Evolutionary conservation across 2,797 vertebrate species (phyloP), one percentile per base, ranked within the genome.

Genomic region (Spea hammondii): DNA sequence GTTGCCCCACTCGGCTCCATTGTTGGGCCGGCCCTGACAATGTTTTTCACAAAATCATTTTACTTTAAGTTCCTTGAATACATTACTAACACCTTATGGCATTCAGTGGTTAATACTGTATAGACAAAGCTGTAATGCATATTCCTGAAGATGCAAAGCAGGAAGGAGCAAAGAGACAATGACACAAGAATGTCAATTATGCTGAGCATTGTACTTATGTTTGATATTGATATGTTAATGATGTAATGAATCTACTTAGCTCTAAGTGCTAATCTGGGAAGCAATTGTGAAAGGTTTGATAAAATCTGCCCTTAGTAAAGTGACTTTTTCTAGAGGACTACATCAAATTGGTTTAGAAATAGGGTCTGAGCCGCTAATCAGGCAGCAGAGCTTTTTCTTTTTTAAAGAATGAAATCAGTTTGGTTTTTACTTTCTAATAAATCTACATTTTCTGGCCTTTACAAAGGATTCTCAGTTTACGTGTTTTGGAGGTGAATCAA

Each of bases 161-260:
- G 65, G 51, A 49, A 69, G 6, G 32, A 69, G 48, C 49, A 51
- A 48, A 44, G 49, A 74, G 64, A 85, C 76, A 67, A 51, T 83
- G 82, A 77, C 82, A 87, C 78, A 54, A 77, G 68, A 84, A 82
- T 76, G 76, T 46, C 77, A 86, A 71, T 81, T 86, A 83, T 73
- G 68, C 67, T 70, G 49, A 10, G 59, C 72, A 54, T 79, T 74
- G 55, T 70, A 74, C 59, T 74, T 74, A 84, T 86, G 60, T 85
- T 85, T 87, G 83, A 84, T 82, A 87, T 84, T 84, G 85, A 71
- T 65, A 82, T 80, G 77, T 79, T 85, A 83, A 83, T 83, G 83
- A 81, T 54, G 83, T 83, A 79, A 86, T 84, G 87, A 87, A 86
- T 83, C 84, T 84, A 83, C 78, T 85, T 86, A 87, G 83, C 76